Percentiles rank a stretch among this genome's conserved stretches.
Evolutionary conservation across 2,797 vertebrate genomes (phyloP).

Genomic region (Lacerta viridis): DNA sequence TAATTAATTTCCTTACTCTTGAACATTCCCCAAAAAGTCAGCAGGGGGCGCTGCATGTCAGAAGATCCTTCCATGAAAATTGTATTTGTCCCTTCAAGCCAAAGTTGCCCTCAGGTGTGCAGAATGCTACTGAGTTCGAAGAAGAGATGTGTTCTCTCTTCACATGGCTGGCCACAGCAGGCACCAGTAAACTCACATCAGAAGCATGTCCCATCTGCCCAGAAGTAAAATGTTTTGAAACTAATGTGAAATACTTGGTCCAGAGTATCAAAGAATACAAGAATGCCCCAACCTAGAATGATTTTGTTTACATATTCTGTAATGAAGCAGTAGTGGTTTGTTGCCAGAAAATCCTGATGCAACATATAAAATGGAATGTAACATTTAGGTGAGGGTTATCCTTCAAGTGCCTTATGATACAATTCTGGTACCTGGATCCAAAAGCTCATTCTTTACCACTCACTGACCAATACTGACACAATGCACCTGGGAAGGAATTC

Average conservation of each 20-base stretch:
- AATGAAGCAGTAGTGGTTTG: too few relatives aligned
- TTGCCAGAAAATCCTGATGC: neutral
- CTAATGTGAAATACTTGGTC: neutral
- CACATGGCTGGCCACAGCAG: neutral
- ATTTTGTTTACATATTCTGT: neutral
- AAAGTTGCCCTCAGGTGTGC: neutral
- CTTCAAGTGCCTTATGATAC: neutral
- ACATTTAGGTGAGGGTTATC: neutral
- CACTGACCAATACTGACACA: neutral
- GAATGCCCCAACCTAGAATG: neutral
- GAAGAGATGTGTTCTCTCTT: neutral
- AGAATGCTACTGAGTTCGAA: neutral
- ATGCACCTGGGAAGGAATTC: neutral
- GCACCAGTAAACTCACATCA: neutral
- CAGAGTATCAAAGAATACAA: neutral
- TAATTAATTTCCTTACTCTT: neutral
- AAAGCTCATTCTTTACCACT: neutral
- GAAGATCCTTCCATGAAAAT: neutral
- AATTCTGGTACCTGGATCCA: too few relatives aligned
- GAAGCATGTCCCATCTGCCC: neutral
- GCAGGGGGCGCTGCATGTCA: constrained; percentile 33
- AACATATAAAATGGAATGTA: neutral
- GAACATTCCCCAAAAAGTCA: constrained; percentile 6
- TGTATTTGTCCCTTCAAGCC: neutral
- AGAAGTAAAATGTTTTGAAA: neutral